Percentiles rank a stretch among this genome's conserved stretches.
Evolutionary conservation across 1,140 invertebrate genomes (phyloP).

Genomic region (Aphaenogaster floridana): DNA sequence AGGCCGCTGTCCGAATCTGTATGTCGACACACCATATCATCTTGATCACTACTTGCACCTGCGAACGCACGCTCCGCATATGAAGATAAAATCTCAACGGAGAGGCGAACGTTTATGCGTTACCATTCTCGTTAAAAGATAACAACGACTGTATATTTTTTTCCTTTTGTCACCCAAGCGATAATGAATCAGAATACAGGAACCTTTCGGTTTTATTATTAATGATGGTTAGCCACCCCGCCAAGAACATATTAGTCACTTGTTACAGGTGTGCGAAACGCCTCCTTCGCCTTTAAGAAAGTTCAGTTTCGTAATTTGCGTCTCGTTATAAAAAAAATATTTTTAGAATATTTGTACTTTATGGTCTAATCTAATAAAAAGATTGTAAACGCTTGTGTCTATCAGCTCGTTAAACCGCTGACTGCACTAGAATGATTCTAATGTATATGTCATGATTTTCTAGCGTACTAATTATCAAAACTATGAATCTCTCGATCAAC

Average conservation of each 20-base stretch:
- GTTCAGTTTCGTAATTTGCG: slow-evolving; percentile 66
- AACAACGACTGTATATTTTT: not conserved
- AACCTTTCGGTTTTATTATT: slow-evolving; percentile 55
- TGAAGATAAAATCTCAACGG: slow-evolving; percentile 70
- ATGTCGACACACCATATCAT: slow-evolving; percentile 83
- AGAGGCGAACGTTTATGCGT: slow-evolving; percentile 39
- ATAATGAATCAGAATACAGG: slow-evolving; percentile 45
- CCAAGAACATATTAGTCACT: slow-evolving; percentile 72
- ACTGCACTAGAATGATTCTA: slow-evolving; percentile 56
- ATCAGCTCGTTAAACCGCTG: not conserved
- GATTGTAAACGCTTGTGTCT: slow-evolving; percentile 19
- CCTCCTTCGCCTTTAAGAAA: slow-evolving; percentile 49
- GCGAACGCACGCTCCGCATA: slow-evolving; percentile 76
- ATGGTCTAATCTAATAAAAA: not conserved
- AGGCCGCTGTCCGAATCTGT: slow-evolving; percentile 93
- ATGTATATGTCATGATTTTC: slow-evolving; percentile 27
- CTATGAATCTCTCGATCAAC: slow-evolving; percentile 4
- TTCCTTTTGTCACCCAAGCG: slow-evolving; percentile 61
- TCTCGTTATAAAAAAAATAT: slow-evolving; percentile 45
- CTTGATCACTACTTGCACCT: slow-evolving; percentile 74
- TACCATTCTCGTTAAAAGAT: not conserved
- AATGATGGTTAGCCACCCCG: slow-evolving; percentile 66
- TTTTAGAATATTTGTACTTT: slow-evolving; percentile 18
- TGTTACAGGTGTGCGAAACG: slow-evolving; percentile 70
- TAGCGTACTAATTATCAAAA: slow-evolving; percentile 60